Conservation (phyloP, 2,113 vertebrate species). For the Vimba vimba region DNA sequence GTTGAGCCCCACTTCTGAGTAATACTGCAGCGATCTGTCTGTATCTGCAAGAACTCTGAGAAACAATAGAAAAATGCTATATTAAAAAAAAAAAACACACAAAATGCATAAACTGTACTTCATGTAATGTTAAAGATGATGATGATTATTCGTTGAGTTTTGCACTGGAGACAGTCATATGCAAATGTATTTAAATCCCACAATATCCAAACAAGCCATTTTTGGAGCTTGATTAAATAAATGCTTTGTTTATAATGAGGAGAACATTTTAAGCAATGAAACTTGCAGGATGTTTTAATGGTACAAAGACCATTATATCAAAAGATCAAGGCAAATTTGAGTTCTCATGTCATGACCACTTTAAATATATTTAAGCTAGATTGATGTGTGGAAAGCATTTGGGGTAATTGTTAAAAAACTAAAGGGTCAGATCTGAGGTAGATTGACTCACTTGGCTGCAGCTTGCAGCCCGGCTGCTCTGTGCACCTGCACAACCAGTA, state of each 20-base stretch:
- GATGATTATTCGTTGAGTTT: too few relatives aligned
- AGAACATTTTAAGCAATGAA: too few relatives aligned
- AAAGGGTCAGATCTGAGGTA: not conserved
- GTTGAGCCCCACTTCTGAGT: conserved; percentile 83
- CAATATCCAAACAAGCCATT: too few relatives aligned
- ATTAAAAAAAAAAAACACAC: too few relatives aligned
- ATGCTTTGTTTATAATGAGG: too few relatives aligned
- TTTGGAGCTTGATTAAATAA: too few relatives aligned
- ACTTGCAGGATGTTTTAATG: too few relatives aligned
- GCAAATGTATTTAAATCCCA: too few relatives aligned
- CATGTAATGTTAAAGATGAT: not conserved
- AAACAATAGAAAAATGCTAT: not conserved
- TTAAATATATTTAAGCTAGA: not conserved
- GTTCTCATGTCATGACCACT: too few relatives aligned
- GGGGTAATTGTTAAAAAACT: not conserved
- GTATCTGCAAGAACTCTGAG: conserved; percentile 79
- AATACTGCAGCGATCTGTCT: conserved; percentile 77
- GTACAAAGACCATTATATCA: too few relatives aligned
- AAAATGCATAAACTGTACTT: not conserved
- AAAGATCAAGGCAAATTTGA: too few relatives aligned
- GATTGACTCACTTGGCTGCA: conserved; percentile 82
- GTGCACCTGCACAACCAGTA: conserved; percentile 83
- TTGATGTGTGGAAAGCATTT: not conserved
- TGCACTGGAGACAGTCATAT: too few relatives aligned
- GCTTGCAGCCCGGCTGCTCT: conserved; percentile 90